Evolutionary conservation across 2,888 invertebrate genomes (phyloP), one percentile per base, ranked within the genome.

Genomic region (Lapara coniferarum): DNA sequence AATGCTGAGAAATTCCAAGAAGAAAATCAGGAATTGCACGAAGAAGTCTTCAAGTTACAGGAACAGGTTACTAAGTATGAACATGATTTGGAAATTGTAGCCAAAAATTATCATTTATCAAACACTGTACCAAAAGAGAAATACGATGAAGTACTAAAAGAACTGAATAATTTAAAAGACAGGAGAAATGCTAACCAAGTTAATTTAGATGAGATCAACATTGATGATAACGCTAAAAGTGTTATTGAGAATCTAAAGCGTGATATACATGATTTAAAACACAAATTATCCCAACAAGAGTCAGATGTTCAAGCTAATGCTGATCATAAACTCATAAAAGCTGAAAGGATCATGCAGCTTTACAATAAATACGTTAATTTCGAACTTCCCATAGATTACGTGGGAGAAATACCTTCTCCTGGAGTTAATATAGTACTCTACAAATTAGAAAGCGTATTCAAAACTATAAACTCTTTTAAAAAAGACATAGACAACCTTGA

Each of bases 401-500:
- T 92, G 0, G 92, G 93, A 10, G 92, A 92, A 84, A 92, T 92
- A 69, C 89, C 93, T 25, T 84, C 90, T 16, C 82, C 87, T 7
- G 84, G 86, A 66, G 91, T 91, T 73, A 91, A 88, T 73, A 80
- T 89, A 70, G 83, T 90, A 1, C 74, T 91, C 44, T 87, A 84
- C 71, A 94, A 95, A 87, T 82, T 95, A 67, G 94, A 95, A 85
- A 90, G 89, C 73, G 90, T 87, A 57, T 94, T 95, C 71, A 95
- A 95, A 83, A 88, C 95, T 19, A 81, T 96, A 0, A 89, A 93
- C 72, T 94, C 95, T 16, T 95, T 95, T 71, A 95, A 95, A 85
- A 94, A 91, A 79, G 95, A 95, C 78, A 91, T 95, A n/a, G 95
- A 95, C 73, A 77, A 82, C 5, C 85, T 95, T 66, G 95, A 95